Evolutionary conservation across 2,888 invertebrate species (phyloP), one percentile per base, ranked within the genome.

Genomic region (Conomelus anceps): DNA sequence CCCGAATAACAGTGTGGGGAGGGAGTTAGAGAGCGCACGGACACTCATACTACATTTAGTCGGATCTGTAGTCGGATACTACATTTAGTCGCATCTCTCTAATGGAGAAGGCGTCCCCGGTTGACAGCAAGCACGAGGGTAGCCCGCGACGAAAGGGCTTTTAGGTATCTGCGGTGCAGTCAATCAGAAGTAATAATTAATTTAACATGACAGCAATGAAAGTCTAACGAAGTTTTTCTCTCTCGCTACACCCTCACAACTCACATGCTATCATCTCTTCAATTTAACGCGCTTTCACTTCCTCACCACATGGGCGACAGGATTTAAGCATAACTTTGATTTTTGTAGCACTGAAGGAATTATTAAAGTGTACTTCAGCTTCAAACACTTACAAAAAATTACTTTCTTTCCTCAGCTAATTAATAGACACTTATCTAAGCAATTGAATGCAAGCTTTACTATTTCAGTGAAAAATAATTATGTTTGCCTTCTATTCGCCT

Each of bases 101-200:
- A 63, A 63, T 63, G 63, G 63, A 63, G 63, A 63, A 7, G 63
- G 63, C n/a, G n/a, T 63, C n/a, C n/a, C 63, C 1, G 17, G 34
- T 34, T 34, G 34, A 34, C 34, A 34, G 34, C 17, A 17, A 34
- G 34, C 34, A 34, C 63, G 63, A 63, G 63, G 63, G 63, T 34
- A 6, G 34, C n/a, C 63, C 63, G 63, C 63, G 63, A 63, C n/a
- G 6, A n/a, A 9, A 17, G 86, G 24, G 86, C 86, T 86, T 86
- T 86, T 86, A 86, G 86, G 86, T 86, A 86, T 86, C 86, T 86
- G 86, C 86, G 86, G 86, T 86, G 24, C 22, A 86, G 86, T 86
- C 86, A 86, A 86, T 86, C 86, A 86, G 86, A 86, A 86, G 86
- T 86, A 86, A 86, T 86, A 86, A 86, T 86, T 86, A 86, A 86